Evolutionary conservation across 2,888 invertebrate species (phyloP).

Genomic region (Lepidocyrtinus sp.): DNA sequence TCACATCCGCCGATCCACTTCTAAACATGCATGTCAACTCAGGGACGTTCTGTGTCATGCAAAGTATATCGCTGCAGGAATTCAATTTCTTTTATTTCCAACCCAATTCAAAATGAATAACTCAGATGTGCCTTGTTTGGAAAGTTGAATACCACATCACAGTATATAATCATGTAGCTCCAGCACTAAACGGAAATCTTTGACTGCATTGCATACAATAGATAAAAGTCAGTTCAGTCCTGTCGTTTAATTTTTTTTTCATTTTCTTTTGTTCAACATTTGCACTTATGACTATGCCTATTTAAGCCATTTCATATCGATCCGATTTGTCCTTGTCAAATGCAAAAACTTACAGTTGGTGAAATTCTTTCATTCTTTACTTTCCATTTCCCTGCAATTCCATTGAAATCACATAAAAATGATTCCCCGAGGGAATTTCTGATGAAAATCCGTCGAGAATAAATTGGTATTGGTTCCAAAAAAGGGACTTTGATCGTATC

Average conservation of each 20-base stretch:
- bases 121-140: no score
- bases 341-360: background rate
- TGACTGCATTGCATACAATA: no score
- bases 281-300: background rate
- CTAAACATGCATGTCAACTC: no score
- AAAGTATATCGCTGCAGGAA: no score
- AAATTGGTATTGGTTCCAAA: background rate
- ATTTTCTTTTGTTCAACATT: background rate
- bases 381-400: background rate
- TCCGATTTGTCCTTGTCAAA: slow-evolving; percentile 19
- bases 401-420: background rate
- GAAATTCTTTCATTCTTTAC: background rate
- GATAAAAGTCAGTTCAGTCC: no score
- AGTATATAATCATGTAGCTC: no score
- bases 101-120: no score
- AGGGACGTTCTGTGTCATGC: no score
- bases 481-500: background rate
- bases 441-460: background rate
- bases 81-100: no score
- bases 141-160: no score
- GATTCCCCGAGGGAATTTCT: background rate
- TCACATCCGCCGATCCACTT: no score
- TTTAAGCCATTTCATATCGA: slow-evolving; percentile 11
- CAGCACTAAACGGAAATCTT: no score
- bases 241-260: background rate